Base-by-base conservation (phyloP, 1,140 invertebrate genomes). In the Antheraea mylitta region DNA sequence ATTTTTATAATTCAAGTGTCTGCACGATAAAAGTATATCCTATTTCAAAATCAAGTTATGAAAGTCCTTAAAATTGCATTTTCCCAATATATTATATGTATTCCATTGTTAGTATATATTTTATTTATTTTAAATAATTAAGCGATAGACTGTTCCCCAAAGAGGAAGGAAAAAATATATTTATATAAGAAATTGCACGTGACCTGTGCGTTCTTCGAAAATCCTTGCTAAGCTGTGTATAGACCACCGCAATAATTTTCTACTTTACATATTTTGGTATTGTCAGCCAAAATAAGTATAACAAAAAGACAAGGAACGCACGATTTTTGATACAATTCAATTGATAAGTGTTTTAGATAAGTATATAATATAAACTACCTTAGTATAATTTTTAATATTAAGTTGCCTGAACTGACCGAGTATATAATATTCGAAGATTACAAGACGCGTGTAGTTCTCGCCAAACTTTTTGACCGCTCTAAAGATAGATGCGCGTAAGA, bases 351-450 rank as follows among this genome's bases (percentile, higher is more conserved):
- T 42, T 42, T 11, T 42, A 11, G 38, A 11, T 9, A 8, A 11
- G 38, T 30, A 30, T 30, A 42, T 42, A 42, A 74, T 79, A 77
- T 67, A 74, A 78, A 74, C 63, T 79, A 73, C 69, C 58, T 63
- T 76, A 79, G 70, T 65, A 69, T 73, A 77, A 73, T 70, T 75
- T 74, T 75, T 74, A 72, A 71, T 68, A 30, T n/a, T 76, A 76
- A 75, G 75, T 68, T 59, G 13, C 1, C 11, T 42, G 7, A 9
- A 42, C 11, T 42, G 38, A 7, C 38, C 11, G 8, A 42, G 38
- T 11, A 42, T 42, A 42, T 42, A 42, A 42, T 42, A 42, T 4
- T 42, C 38, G 7, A 42, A 42, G 7, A 42, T 8, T 42, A 9
- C 7, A 30, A 30, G 22, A 30, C 1, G 4, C 22, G 22, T 30